Base-by-base conservation (phyloP, 2,888 invertebrate species). In the Coelogynopora nodosa region DNA sequence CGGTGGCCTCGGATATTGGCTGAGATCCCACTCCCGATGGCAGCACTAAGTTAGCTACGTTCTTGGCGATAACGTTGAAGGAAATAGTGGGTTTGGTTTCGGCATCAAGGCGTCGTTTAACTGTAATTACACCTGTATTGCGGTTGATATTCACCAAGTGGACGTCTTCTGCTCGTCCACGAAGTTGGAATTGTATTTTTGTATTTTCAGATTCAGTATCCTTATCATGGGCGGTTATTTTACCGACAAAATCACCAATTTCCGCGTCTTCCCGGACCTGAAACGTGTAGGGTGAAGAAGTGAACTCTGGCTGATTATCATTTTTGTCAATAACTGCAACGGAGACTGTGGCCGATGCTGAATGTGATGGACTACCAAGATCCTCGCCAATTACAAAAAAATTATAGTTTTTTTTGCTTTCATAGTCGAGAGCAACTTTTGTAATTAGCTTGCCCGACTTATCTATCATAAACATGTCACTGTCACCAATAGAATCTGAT, bases 241-340 rank as follows among this genome's bases (percentile, higher is more conserved):
- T 26, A 2, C 74, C 74, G 23, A 74, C 23, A 23, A 74, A 5
- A 13, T 10, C 23, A 13, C 74, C 74, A 2, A 74, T 74, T 5
- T 74, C 74, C 18, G 74, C 5, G 23, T 74, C 74, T 74, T 74
- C 74, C 2, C 5, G 74, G 23, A 74, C 74, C 5, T 5, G 74
- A 26, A 74, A 74, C 2, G 18, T 74, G 74, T 74, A 74, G 18
- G 74, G 5, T 74, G 74, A 74, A 13, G 74, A 74, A 2, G 18
- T 74, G 74, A 74, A 74, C 74, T 74, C 74, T 13, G 74, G 74
- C 74, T 74, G 74, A 13, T 23, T 74, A 26, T 74, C 74, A 74
- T 74, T 74, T 74, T 74, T 74, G 74, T 74, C 74, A 10, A 5
- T 2, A 5, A 74, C 74, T 5, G 23, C 18, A 74, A 74, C 74